A percentile compares a stretch with the other conserved stretches of the same genome.
Evolutionary conservation across 2,888 invertebrate genomes (phyloP).

Genomic region (Drosophila testacea): DNA sequence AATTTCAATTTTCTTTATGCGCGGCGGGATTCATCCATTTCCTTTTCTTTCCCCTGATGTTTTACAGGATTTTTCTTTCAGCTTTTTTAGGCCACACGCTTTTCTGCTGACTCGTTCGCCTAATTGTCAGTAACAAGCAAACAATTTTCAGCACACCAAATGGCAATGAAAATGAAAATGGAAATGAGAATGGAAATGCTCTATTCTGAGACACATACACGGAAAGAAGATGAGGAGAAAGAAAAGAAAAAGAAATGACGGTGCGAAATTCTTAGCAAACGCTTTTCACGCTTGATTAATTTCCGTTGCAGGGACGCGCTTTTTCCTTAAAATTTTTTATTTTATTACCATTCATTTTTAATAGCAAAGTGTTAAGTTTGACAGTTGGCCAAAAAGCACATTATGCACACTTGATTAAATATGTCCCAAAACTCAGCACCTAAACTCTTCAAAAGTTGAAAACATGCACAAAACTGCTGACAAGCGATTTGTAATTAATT

Average conservation of each 20-base stretch:
- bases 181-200: conserved; percentile 39
- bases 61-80: conserved; percentile 31
- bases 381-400: conserved; percentile 53
- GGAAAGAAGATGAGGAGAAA: conserved; percentile 18
- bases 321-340: conserved; percentile 27
- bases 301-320: conserved; percentile 47
- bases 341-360: conserved; percentile 67
- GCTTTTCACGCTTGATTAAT: conserved; percentile 77
- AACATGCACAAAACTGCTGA: conserved; percentile 21
- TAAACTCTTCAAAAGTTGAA: conserved; percentile 30
- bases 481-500: conserved; percentile 55
- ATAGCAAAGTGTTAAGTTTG: conserved; percentile 73
- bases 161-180: conserved; percentile 65
- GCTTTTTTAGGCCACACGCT: conserved; percentile 16
- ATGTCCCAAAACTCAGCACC: conserved; percentile 30
- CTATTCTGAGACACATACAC: conserved; percentile 28
- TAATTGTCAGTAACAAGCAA: conserved; percentile 75
- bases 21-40: conserved; percentile 33
- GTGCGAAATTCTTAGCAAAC: conserved; percentile 66
- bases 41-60: conserved; percentile 40
- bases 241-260: conserved; percentile 57
- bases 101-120: conserved; percentile 73
- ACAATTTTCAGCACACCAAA: conserved; percentile 67
- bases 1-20: conserved; percentile 70
- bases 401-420: conserved; percentile 71